phyloP scores from a whole-genome alignment of 1,140 invertebrate species.

The Drosophila arizonae region DNA sequence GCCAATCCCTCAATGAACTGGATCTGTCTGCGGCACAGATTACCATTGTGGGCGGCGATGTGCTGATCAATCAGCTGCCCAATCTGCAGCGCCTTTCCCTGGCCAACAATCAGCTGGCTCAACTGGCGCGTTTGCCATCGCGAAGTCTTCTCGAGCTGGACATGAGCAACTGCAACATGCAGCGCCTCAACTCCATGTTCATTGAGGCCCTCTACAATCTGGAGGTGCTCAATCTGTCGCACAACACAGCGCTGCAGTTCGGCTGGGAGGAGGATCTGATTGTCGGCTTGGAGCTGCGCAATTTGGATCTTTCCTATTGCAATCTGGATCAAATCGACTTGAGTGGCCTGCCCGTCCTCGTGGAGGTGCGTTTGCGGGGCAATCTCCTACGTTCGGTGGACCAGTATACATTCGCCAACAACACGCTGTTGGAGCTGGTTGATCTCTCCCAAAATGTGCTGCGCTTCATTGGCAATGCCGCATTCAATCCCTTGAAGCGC shows the following conservation, averaged over 20 bases:
- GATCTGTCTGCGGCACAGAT: conserved; percentile 85
- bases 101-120: conserved; percentile 84
- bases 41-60: conserved; percentile 83
- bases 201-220: conserved; percentile 84
- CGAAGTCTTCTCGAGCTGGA: conserved; percentile 84
- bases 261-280: conserved; percentile 79
- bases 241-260: conserved; percentile 84
- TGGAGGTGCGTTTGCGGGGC: conserved; percentile 84
- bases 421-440: conserved; percentile 85
- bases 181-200: conserved; percentile 82
- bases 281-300: conserved; percentile 84
- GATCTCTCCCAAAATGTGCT: conserved; percentile 87
- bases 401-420: conserved; percentile 85
- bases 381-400: conserved; percentile 85
- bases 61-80: conserved; percentile 84
- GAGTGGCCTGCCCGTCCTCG: conserved; percentile 85
- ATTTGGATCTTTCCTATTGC: conserved; percentile 86
- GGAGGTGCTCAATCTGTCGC: conserved; percentile 83
- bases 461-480: conserved; percentile 83
- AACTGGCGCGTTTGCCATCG: conserved; percentile 84
- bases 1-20: conserved; percentile 83
- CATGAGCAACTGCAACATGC: conserved; percentile 84
- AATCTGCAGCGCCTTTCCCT: conserved; percentile 84
- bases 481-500: conserved; percentile 85
- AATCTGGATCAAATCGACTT: conserved; percentile 86